phyloP scores from a whole-genome alignment of 2,113 vertebrate species.

The Notiomystis cincta region DNA sequence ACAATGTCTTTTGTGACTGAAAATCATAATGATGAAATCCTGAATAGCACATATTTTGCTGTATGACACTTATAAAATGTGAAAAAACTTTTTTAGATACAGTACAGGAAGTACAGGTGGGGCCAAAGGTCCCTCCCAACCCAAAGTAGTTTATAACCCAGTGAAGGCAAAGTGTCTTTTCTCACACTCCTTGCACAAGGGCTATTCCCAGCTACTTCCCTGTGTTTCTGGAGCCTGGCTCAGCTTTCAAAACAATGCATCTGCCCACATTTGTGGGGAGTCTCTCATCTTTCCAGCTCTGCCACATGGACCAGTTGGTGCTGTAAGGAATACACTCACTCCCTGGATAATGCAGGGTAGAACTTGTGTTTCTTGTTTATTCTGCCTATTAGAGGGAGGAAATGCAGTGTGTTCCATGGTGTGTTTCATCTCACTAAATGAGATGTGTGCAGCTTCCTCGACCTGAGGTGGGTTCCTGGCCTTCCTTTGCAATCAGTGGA shows the following conservation, averaged over 20 bases:
- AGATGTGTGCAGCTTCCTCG: not conserved
- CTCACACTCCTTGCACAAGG: not conserved
- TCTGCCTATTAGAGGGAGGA: not conserved
- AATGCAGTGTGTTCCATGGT: not conserved
- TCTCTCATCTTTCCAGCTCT: not conserved
- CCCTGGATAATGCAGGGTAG: not conserved
- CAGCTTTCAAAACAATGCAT: not conserved
- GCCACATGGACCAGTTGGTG: not conserved
- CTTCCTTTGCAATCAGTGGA: not conserved
- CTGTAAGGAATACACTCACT: not conserved
- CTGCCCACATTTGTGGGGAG: not conserved
- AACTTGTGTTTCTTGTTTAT: accelerated
- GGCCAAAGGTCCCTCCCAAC: not conserved
- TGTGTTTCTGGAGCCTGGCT: not conserved
- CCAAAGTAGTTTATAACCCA: not conserved
- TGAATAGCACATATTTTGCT: not conserved
- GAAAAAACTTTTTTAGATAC: not conserved
- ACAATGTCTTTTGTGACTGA: not conserved
- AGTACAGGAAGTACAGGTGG: not conserved
- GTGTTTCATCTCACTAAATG: not conserved
- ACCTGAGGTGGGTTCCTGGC: accelerated
- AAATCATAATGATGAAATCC: not conserved
- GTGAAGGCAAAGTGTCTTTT: not conserved
- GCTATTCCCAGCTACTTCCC: not conserved
- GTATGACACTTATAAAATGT: not conserved